These are phyloP conservation scores for Solea senegalensis DNA, from an alignment of 2,113 vertebrate species.

Conservation along the genomic window DNA sequence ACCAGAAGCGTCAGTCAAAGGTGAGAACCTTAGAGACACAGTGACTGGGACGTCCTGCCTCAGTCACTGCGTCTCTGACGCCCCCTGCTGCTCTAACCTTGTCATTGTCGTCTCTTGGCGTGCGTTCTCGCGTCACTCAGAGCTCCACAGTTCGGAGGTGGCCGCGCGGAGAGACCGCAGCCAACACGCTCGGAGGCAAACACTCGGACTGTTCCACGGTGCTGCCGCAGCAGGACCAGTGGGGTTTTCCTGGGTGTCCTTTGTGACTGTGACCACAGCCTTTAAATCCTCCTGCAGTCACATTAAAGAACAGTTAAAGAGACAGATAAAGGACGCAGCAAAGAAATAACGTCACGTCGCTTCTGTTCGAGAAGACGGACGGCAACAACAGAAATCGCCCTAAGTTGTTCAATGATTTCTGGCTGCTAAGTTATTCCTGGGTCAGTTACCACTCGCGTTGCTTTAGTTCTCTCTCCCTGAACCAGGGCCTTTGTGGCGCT, in stretches of 20 bases:
- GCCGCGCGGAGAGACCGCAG: conserved; percentile 58
- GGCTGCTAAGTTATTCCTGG: no score
- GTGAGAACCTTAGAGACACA: background rate
- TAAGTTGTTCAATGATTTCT: no score
- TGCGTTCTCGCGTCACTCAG: conserved; percentile 61
- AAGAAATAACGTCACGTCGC: background rate
- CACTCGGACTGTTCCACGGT: conserved; percentile 85
- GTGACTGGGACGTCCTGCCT: background rate
- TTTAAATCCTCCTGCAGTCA: conserved; percentile 88
- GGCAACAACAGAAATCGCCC: no score
- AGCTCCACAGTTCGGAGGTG: conserved; percentile 87
- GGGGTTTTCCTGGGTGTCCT: conserved; percentile 90
- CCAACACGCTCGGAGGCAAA: conserved; percentile 65
- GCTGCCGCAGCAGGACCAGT: conserved; percentile 95
- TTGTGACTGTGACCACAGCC: conserved; percentile 94
- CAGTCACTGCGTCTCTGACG: background rate
- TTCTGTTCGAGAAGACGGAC: background rate
- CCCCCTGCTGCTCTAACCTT: conserved; percentile 18
- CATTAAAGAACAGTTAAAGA: background rate
- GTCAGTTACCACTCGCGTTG: no score
- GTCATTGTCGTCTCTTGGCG: background rate
- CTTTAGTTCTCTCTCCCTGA: no score
- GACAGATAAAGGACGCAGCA: no score
- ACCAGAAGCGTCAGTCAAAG: background rate
- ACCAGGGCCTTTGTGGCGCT: background rate